These are phyloP conservation scores for Drosophila nikananu DNA, from an alignment of 1,140 invertebrate species.

Conservation along the genomic window DNA sequence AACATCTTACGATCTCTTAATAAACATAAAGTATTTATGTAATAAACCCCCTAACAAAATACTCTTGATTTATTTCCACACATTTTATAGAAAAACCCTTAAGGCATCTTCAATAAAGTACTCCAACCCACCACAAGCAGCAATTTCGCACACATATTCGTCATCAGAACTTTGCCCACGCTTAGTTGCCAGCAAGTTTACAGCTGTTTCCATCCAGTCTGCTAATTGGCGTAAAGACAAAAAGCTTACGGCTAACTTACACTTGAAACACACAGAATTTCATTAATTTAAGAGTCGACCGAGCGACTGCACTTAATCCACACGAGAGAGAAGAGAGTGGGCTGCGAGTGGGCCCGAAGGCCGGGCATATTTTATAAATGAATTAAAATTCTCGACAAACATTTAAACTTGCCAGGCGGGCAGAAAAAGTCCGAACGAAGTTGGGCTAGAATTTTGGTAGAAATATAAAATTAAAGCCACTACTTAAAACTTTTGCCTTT, in stretches of 20 bases:
- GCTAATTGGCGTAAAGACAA: constrained; percentile 44
- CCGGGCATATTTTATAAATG: constrained; percentile 54
- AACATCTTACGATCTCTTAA: not conserved
- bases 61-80: not conserved
- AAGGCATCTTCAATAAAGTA: not conserved
- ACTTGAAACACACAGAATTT: constrained; percentile 45
- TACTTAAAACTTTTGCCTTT: constrained; percentile 60
- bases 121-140: not conserved
- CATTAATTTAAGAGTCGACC: constrained; percentile 44
- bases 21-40: not conserved
- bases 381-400: constrained; percentile 53
- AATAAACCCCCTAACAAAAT: no score
- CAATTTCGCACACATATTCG: constrained; percentile 16
- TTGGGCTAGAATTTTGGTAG: constrained; percentile 17
- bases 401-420: constrained; percentile 42
- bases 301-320: constrained; percentile 45
- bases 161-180: constrained; percentile 1
- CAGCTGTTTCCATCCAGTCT: constrained; percentile 15
- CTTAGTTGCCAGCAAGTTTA: not conserved
- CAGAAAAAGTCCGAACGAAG: constrained; percentile 9
- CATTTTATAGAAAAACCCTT: not conserved
- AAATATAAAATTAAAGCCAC: constrained; percentile 56
- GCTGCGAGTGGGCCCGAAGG: not conserved
- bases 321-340: constrained; percentile 16
- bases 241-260: constrained; percentile 48